Evolutionary conservation across 1,140 invertebrate species (phyloP).

Genomic region (Meloidogyne floridensis): DNA sequence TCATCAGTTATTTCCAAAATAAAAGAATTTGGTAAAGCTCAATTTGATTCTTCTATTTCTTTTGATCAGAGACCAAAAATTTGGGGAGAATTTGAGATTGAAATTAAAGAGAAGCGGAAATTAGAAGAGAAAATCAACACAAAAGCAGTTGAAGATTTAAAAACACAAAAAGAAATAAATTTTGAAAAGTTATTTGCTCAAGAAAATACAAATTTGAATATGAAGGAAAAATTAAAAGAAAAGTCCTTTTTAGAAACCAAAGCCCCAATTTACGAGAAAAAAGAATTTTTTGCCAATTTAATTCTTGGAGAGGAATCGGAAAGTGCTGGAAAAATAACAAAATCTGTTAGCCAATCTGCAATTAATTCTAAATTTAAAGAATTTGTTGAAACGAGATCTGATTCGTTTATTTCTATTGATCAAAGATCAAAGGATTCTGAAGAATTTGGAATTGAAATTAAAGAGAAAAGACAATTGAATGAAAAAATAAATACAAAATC

Average conservation of each 20-base stretch:
- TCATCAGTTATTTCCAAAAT: background rate
- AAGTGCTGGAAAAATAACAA: too few species aligned
- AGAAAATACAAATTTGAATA: too few species aligned
- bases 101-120: background rate
- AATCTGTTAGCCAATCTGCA: too few species aligned
- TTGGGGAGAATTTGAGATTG: background rate
- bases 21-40: background rate
- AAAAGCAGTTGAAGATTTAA: background rate
- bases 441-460: background rate
- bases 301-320: too few species aligned
- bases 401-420: too few species aligned
- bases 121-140: background rate
- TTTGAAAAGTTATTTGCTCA: background rate
- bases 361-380: too few species aligned
- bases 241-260: too few species aligned
- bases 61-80: background rate
- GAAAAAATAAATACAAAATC: background rate
- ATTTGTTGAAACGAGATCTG: too few species aligned
- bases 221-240: too few species aligned
- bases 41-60: background rate
- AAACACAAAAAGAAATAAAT: background rate
- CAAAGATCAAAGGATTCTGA: too few species aligned
- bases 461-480: conserved; percentile 10
- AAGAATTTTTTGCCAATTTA: too few species aligned
- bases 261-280: too few species aligned